phyloP scores from a whole-genome alignment of 1,140 invertebrate genomes.

The Zeugodacus cucurbitae region DNA sequence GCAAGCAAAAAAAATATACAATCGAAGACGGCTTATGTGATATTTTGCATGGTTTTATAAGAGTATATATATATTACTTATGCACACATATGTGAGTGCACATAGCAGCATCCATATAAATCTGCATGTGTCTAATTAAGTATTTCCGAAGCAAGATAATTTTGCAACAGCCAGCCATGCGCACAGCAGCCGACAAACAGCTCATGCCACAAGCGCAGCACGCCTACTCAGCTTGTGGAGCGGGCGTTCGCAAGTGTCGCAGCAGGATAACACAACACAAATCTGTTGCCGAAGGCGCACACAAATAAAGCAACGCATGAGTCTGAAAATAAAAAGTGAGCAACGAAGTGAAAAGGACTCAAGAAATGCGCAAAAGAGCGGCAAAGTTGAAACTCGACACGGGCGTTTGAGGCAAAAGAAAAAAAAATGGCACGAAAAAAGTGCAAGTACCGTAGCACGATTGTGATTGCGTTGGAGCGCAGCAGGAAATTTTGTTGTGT shows the following conservation, averaged over 20 bases:
- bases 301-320: background rate
- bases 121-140: background rate
- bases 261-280: background rate
- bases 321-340: background rate
- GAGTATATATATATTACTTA: too few species aligned
- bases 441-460: conserved; percentile 4
- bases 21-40: too few species aligned
- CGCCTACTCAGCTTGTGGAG: background rate
- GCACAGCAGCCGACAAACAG: background rate
- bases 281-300: background rate
- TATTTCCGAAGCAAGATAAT: background rate
- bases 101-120: background rate
- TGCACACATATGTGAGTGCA: too few species aligned
- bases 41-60: too few species aligned
- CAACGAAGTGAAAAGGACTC: background rate
- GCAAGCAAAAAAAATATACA: too few species aligned
- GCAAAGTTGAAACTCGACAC: conserved; percentile 6
- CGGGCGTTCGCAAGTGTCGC: background rate
- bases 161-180: background rate
- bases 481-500: background rate
- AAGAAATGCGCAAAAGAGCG: background rate
- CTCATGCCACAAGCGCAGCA: background rate
- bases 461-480: background rate
- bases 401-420: background rate
- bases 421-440: background rate